Base-by-base conservation (phyloP, 2,113 vertebrate genomes). In the Lophius piscatorius region DNA sequence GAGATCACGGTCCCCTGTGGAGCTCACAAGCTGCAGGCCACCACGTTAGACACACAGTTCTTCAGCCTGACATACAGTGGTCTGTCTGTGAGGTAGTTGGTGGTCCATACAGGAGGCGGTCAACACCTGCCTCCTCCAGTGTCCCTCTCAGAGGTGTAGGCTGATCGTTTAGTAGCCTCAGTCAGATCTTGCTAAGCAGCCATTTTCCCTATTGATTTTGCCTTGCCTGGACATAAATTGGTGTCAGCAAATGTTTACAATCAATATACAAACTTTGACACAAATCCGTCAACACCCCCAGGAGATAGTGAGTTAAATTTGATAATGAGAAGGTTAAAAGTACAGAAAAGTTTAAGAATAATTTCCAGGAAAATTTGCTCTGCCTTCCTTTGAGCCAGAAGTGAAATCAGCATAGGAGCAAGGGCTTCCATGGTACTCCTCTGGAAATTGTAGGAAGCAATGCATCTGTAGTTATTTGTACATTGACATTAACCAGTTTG, bases 171-270 rank as follows among this genome's bases (percentile, higher is more conserved):
- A n/a, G 52, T 40, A 75, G 67, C 81, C 81, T 80, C 57, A 86
- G 75, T 79, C 58, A 90, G 85, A 89, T 76, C 85, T 88, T 79
- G 60, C 36, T 89, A 87, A 86, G 89, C 79, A 80, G 80, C 76
- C 86, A 89, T 87, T 89, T 87, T 91, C 90, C 88, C 87, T 73
- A 78, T 81, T 90, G 44, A 68, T 66, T 13, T 51, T 41, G 77
- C 74, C 80, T 64, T 39, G 35, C 33, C 42, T 83, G 73, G 79
- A 83, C 89, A 84, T 88, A 84, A 87, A 89, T 68, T 69, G 61
- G 61, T 70, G 82, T 78, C 77, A 74, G 65, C 60, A 72, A 61
- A 74, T 79, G 72, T 45, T 39, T 35, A 18, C 18, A 57, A 26
- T 11, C n/a, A 58, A 38, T 16, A 48, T 42, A 54, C 40, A 48